These are phyloP conservation scores for Rhinoraja longicauda DNA, from an alignment of 2,797 vertebrate genomes.

Conservation along the genomic window DNA sequence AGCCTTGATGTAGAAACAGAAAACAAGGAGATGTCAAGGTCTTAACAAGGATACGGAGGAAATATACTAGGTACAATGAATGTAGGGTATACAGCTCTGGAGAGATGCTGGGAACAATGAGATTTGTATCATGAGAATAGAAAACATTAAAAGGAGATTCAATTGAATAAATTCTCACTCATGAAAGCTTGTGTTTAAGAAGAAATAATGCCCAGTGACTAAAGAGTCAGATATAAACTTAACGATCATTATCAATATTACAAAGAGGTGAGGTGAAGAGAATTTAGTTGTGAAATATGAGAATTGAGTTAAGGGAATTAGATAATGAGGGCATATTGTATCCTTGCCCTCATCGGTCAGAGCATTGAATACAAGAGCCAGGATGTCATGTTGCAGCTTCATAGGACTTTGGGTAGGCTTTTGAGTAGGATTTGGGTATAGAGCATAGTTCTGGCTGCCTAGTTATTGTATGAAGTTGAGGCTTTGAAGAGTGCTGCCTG, in stretches of 20 bases:
- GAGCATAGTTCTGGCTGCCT: no score
- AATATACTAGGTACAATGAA: not conserved
- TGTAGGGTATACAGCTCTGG: not conserved
- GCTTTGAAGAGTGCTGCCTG: no score
- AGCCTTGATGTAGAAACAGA: not conserved
- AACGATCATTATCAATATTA: not conserved
- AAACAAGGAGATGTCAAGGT: not conserved
- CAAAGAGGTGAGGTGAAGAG: not conserved
- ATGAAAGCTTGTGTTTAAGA: not conserved
- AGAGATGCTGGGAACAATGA: not conserved
- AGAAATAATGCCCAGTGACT: not conserved
- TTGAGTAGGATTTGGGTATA: no score
- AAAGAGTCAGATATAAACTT: not conserved
- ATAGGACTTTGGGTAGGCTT: no score
- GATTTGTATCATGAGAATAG: not conserved
- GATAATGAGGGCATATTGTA: no score
- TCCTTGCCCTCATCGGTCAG: no score
- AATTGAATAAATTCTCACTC: not conserved
- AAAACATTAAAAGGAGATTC: not conserved
- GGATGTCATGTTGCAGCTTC: no score
- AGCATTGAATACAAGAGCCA: no score
- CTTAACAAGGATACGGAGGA: not conserved
- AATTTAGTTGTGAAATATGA: not conserved
- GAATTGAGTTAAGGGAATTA: no score
- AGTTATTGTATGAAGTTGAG: no score